Percentiles rank a stretch among this genome's conserved stretches.
Conservation (phyloP, 2,888 invertebrate genomes). For the Blastobasis adustella region DNA sequence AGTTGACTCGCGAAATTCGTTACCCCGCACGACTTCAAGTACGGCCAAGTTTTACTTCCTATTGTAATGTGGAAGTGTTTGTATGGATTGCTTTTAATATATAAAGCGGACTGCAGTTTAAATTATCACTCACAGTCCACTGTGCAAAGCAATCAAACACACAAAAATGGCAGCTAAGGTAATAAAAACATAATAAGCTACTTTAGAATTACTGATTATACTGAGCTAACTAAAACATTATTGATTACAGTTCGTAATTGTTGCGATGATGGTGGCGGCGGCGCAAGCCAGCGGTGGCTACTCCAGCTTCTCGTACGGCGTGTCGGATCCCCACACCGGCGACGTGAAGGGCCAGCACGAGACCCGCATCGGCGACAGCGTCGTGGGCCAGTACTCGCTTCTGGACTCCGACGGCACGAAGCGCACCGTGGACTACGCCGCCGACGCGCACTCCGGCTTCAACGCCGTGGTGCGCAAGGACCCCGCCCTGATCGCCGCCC, state of each 20-base stretch:
- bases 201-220: no score
- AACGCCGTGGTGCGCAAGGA: slow-evolving; percentile 48
- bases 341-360: slow-evolving; percentile 67
- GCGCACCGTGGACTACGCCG: slow-evolving; percentile 70
- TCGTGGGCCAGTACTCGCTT: slow-evolving; percentile 77
- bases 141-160: neutral
- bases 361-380: slow-evolving; percentile 68
- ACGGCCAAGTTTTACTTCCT: no score
- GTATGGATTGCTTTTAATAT: slow-evolving; percentile 3
- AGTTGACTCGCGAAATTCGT: no score
- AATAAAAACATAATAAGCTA: neutral
- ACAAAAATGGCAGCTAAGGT: slow-evolving; percentile 3
- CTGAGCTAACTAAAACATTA: neutral
- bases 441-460: slow-evolving; percentile 78
- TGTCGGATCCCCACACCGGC: slow-evolving; percentile 50
- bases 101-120: neutral
- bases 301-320: slow-evolving; percentile 51
- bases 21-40: no score
- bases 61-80: no score
- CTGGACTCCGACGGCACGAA: slow-evolving; percentile 76
- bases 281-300: slow-evolving; percentile 31
- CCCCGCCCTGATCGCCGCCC: slow-evolving; percentile 19
- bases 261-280: slow-evolving; percentile 37
- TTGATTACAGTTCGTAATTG: slow-evolving; percentile 45
- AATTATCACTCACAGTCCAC: neutral